These are phyloP conservation scores for Aproaerema taeniolella DNA, from an alignment of 2,888 invertebrate species.

Conservation along the genomic window DNA sequence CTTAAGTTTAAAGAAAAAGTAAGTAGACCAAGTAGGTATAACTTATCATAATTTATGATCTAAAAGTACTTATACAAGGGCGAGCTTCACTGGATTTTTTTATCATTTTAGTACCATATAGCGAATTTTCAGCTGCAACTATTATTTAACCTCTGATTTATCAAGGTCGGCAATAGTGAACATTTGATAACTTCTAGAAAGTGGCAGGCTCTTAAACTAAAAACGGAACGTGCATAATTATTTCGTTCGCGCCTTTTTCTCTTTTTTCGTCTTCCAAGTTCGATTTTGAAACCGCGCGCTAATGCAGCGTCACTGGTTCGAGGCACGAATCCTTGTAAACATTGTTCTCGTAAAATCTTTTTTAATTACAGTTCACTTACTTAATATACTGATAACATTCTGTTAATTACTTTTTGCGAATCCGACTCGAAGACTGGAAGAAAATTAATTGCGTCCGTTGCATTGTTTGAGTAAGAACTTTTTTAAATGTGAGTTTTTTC, in stretches of 20 bases:
- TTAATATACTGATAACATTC: constrained; percentile 49
- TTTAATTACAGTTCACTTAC: constrained; percentile 61
- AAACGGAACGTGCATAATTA: constrained; percentile 76
- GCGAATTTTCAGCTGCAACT: too few relatives aligned
- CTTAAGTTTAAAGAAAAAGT: too few relatives aligned
- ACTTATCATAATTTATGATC: too few relatives aligned
- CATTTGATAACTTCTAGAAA: too few relatives aligned
- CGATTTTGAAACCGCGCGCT: constrained; percentile 66
- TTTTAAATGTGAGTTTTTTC: constrained; percentile 5
- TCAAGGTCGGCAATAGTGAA: too few relatives aligned
- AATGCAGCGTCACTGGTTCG: constrained; percentile 61
- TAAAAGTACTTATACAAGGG: too few relatives aligned
- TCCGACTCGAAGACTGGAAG: constrained; percentile 12
- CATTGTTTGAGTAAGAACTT: constrained; percentile 5
- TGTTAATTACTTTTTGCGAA: constrained; percentile 41
- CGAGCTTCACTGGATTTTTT: too few relatives aligned
- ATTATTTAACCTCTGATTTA: too few relatives aligned
- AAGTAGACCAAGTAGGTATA: too few relatives aligned
- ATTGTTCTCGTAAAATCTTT: constrained; percentile 72
- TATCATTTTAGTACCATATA: too few relatives aligned
- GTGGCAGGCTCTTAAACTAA: too few relatives aligned
- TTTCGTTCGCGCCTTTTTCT: constrained; percentile 73
- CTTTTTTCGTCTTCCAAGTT: constrained; percentile 64
- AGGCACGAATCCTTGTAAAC: constrained; percentile 69
- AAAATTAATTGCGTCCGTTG: constrained; percentile 12